Base-by-base conservation (phyloP, 1,140 invertebrate genomes). In the Oryzaephilus surinamensis region DNA sequence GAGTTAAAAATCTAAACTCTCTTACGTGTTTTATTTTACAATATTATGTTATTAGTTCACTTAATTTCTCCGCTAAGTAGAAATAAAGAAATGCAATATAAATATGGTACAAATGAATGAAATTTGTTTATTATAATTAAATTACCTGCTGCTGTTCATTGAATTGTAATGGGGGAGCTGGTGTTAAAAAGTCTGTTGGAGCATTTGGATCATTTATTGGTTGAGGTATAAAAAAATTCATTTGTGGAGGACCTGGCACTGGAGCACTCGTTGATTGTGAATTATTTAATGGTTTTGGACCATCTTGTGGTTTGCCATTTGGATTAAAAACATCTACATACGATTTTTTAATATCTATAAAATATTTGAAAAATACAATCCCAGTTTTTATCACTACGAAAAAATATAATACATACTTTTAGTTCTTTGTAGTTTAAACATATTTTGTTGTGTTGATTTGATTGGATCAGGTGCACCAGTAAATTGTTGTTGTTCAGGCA, bases 311-410 rank as follows among this genome's bases (percentile, higher is more conserved):
- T 55, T 60, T 64, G 14, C 72, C 73, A 44, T 69, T 67, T 15
- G 80, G 78, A 69, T 85, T 87, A 62, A 90, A 79, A 18, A 91
- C 81, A 64, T 92, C 85, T 33, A 91, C 82, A 62, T 92, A 92
- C 32, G 80, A 79, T 55, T 77, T 78, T 61, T 81, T 76, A 46
- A 81, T 65, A 53, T 78, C 81, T 84, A 58, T 15, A 58, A 62
- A 52, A 46, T 56, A 47, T 55, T n/a, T n/a, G n/a, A n/a, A n/a
- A n/a, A n/a, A n/a, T n/a, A n/a, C n/a, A n/a, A n/a, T n/a, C n/a
- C n/a, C 6, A 42, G 43, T 38, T 36, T 23, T 20, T 10, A 29
- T 33, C 3, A 23, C 34, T 31, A 14, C 7, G 13, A 20, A 33
- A 8, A 33, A 18, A 18, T 33, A 8, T 16, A 7, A 12, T 3